Evolutionary conservation across 1,140 invertebrate genomes (phyloP).

Genomic region (Phortica variegata): DNA sequence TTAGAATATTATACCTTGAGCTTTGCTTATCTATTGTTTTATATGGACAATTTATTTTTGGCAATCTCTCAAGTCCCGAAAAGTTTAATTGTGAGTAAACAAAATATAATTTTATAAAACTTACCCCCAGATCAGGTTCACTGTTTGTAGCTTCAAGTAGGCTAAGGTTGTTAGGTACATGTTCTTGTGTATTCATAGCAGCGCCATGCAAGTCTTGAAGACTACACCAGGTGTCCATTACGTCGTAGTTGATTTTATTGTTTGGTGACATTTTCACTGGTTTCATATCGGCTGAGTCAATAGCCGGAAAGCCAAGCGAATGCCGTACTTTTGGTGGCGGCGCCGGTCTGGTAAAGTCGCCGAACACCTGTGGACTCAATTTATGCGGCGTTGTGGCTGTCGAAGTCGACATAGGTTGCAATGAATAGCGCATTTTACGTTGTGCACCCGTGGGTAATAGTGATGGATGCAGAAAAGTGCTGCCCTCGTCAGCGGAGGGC

Average conservation of each 20-base stretch:
- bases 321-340: slow-evolving; percentile 25
- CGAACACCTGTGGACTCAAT: slow-evolving; percentile 38
- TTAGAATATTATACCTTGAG: too few relatives aligned
- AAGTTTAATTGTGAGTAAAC: too few relatives aligned
- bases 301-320: slow-evolving; percentile 41
- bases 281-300: slow-evolving; percentile 32
- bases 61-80: too few relatives aligned
- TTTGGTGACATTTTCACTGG: too few relatives aligned
- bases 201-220: slow-evolving; percentile 60
- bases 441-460: slow-evolving; percentile 12
- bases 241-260: too few relatives aligned
- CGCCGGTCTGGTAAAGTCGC: slow-evolving; percentile 11
- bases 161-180: slow-evolving; percentile 13
- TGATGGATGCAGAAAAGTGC: slow-evolving; percentile 50
- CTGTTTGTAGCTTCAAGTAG: slow-evolving; percentile 52
- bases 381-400: slow-evolving; percentile 30
- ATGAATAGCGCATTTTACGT: slow-evolving; percentile 32
- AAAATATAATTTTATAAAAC: too few relatives aligned
- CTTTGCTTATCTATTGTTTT: too few relatives aligned
- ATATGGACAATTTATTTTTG: too few relatives aligned
- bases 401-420: slow-evolving; percentile 9
- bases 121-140: slow-evolving; percentile 56
- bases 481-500: slow-evolving; percentile 25
- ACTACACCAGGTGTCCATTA: slow-evolving; percentile 60
- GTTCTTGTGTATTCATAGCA: not conserved